Evolutionary conservation across 2,797 vertebrate species (phyloP), one percentile per base, ranked within the genome.

Genomic region (Hemitrygon akajei): DNA sequence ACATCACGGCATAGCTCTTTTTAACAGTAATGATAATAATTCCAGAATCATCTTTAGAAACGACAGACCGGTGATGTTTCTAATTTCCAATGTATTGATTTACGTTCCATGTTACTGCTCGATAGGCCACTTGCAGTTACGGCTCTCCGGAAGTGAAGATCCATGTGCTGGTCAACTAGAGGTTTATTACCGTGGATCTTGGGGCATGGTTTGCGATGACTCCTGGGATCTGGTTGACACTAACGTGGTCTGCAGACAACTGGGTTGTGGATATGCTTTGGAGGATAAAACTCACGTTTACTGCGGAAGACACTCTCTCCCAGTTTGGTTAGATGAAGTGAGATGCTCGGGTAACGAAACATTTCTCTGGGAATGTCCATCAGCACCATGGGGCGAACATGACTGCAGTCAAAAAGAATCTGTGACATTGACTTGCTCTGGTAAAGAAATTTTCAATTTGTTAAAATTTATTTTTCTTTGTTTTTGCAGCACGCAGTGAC

Each of bases 271-370:
- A 71, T 20, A 22, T 47, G 89, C 18, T 0, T 22, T 91, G 63
- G 9, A 91, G 2, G 9, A 12, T 22, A 6, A n/a, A 73, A 16
- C 60, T 91, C 16, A 34, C 40, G n/a, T n/a, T 5, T 71, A 63
- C 10, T 40, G 22, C 40, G 89, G 37, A 73, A 5, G 7, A 11
- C 34, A 18, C 34, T 40, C n/a, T 12, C 63, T 20, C n/a, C 89
- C 89, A 71, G 1, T 91, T 47, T 91, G 89, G 89, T 91, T 91
- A 63, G 66, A 91, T 40, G 89, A 91, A 12, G 30, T 91, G 18
- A 91, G 18, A 14, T 91, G 89, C 37, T 91, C 89, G 10, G 66
- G 89, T 11, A 91, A 91, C 7, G 66, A 91, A 69, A 71, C 37
- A 12, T 22, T 27, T 69, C 66, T 91, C 20, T 91, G 66, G 89